Evolutionary conservation across 2,113 vertebrate genomes (phyloP).

Genomic region (Syrmaticus mikado): DNA sequence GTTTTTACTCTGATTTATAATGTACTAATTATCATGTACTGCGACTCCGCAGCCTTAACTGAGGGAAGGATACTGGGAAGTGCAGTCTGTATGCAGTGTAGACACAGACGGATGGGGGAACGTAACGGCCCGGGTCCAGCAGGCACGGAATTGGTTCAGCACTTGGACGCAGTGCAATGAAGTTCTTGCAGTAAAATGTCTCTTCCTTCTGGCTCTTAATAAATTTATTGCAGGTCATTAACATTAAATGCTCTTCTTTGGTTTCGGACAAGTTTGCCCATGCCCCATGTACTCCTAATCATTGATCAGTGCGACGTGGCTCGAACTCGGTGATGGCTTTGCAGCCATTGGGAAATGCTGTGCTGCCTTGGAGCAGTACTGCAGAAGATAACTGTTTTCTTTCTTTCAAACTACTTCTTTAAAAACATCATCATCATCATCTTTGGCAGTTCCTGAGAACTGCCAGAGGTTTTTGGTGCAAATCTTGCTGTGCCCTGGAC

Average conservation of each 20-base stretch:
- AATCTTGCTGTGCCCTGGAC: background rate
- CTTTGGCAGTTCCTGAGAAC: background rate
- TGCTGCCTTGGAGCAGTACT: background rate
- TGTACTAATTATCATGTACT: background rate
- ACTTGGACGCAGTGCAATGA: constrained; percentile 31
- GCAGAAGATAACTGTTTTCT: background rate
- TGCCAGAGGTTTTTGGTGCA: background rate
- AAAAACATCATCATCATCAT: background rate
- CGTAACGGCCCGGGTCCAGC: background rate
- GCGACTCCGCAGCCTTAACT: constrained; percentile 25
- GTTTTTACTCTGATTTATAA: background rate
- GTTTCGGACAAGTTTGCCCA: background rate
- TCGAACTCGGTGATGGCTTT: background rate
- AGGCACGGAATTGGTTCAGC: constrained; percentile 2
- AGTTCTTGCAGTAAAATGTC: constrained; percentile 54
- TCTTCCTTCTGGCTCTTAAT: constrained; percentile 28
- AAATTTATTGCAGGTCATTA: constrained; percentile 43
- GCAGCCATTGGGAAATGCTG: background rate
- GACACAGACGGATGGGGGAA: background rate
- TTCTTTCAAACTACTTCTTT: background rate
- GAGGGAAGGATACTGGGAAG: background rate
- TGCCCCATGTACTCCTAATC: background rate
- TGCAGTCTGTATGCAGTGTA: background rate
- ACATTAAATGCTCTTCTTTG: background rate
- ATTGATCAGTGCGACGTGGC: rapidly evolving